Evolutionary conservation across 1,140 invertebrate genomes (phyloP), one percentile per base, ranked within the genome.

Genomic region (Halictus rubicundus): DNA sequence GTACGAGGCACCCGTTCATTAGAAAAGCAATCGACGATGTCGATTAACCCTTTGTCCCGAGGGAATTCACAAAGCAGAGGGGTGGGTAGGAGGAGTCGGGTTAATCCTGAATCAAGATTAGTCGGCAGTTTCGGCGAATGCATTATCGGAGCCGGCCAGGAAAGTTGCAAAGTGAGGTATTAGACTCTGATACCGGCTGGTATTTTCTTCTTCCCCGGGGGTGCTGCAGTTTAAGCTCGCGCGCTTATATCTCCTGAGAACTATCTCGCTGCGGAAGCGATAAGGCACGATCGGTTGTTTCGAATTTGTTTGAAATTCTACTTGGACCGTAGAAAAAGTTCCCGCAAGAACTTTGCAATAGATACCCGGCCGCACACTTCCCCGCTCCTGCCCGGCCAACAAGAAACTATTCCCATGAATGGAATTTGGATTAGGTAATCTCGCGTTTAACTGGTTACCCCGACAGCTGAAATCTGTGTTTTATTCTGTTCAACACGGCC

Each of bases 231-330:
- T 76, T 59, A 76, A 76, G 21, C 65, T 21, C 8, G 27, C 4
- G 42, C 61, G 61, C n/a, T 37, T 76, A 39, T 69, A 76, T 69
- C 74, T 76, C 64, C 39, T 32, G 74, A 76, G 74, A 76, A 76
- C 74, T 69, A 76, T 76, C 54, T 76, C 25, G 54, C 52, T 69
- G 74, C 74, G 54, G 65, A 49, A 32, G 74, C 25, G 74, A 76
- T 76, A 76, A 76, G 74, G 54, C 65, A 69, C 65, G 74, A 69
- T 69, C 52, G 64, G 65, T 23, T 76, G 73, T 68, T 68, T 23
- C 73, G 52, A 68, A 76, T 76, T 76, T 60, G 73, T 76, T 76
- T 46, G 54, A 57, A 69, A 69, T 76, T 76, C 66, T 75, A 25
- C 52, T n/a, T 42, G 25, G 54, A 69, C 21, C n/a, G 32, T 16